A percentile compares a stretch with the other conserved stretches of the same genome.
phyloP scores from a whole-genome alignment of 1,140 invertebrate species.

The Dysdera silvatica region DNA sequence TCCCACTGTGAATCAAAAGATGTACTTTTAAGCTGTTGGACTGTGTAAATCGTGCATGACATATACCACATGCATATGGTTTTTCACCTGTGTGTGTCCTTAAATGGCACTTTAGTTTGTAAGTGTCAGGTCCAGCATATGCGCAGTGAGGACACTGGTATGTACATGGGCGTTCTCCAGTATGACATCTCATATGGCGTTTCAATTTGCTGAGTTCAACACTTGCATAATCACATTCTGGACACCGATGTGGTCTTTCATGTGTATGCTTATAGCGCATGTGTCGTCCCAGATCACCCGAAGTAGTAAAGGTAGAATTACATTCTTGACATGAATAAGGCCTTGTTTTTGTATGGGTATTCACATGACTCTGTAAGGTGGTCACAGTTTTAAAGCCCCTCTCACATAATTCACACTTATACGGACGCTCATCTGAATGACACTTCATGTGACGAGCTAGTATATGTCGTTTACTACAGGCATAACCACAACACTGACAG shows the following conservation, averaged over 20 bases:
- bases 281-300: slow-evolving; percentile 86
- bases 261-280: slow-evolving; percentile 86
- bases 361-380: slow-evolving; percentile 89
- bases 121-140: slow-evolving; percentile 94
- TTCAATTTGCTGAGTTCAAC: slow-evolving; percentile 89
- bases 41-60: slow-evolving; percentile 78
- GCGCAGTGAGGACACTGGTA: slow-evolving; percentile 92
- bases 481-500: slow-evolving; percentile 62
- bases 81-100: slow-evolving; percentile 58
- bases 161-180: slow-evolving; percentile 69
- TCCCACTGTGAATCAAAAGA: slow-evolving; percentile 84
- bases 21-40: slow-evolving; percentile 92
- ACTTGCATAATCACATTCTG: slow-evolving; percentile 88
- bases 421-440: slow-evolving; percentile 87
- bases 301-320: slow-evolving; percentile 88
- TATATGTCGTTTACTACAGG: slow-evolving; percentile 77
- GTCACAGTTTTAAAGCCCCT: slow-evolving; percentile 89
- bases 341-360: slow-evolving; percentile 91
- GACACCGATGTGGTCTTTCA: slow-evolving; percentile 90
- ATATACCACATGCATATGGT: slow-evolving; percentile 57
- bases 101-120: slow-evolving; percentile 69
- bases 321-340: slow-evolving; percentile 91
- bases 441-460: slow-evolving; percentile 89
- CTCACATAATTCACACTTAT: slow-evolving; percentile 90
- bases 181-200: slow-evolving; percentile 87